Conservation (phyloP, 64 coral and sea anemone species). For the Dendrophyllia cribrosa region DNA sequence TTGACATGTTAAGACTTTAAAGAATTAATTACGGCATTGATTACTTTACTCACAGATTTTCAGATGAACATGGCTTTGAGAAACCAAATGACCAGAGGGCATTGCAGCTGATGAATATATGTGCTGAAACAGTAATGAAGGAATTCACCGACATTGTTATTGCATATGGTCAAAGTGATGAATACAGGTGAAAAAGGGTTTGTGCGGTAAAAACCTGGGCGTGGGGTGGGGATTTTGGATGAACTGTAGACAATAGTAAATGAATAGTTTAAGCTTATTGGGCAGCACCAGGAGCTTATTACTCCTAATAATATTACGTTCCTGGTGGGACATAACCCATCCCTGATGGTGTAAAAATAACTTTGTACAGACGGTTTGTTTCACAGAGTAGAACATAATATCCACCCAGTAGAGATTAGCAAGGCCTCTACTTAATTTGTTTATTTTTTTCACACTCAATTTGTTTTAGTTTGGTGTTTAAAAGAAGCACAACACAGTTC, state of each 20-base stretch:
- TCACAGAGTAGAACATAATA: too few species aligned
- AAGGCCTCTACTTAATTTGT: too few species aligned
- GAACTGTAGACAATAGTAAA: not conserved
- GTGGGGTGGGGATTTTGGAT: not conserved
- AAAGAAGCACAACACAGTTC: constrained; percentile 92
- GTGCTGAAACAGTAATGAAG: constrained; percentile 88
- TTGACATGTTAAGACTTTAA: too few species aligned
- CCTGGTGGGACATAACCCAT: too few species aligned
- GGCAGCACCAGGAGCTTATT: too few species aligned
- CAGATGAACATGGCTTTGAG: constrained; percentile 89
- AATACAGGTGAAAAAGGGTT: constrained; percentile 83
- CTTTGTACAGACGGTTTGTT: too few species aligned
- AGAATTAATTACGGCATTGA: too few species aligned
- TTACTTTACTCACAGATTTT: constrained; percentile 69
- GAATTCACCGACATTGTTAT: constrained; percentile 94
- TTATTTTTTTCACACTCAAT: not conserved
- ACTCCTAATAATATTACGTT: too few species aligned
- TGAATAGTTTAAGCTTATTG: not conserved
- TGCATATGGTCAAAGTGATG: constrained; percentile 97
- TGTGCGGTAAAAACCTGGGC: not conserved
- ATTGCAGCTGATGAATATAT: constrained; percentile 92
- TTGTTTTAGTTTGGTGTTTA: constrained; percentile 94
- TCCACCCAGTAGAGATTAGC: too few species aligned
- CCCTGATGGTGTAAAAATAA: too few species aligned
- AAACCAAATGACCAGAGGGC: constrained; percentile 92